Conservation (phyloP, 2,797 vertebrate species). For the Lithobates sylvaticus region DNA sequence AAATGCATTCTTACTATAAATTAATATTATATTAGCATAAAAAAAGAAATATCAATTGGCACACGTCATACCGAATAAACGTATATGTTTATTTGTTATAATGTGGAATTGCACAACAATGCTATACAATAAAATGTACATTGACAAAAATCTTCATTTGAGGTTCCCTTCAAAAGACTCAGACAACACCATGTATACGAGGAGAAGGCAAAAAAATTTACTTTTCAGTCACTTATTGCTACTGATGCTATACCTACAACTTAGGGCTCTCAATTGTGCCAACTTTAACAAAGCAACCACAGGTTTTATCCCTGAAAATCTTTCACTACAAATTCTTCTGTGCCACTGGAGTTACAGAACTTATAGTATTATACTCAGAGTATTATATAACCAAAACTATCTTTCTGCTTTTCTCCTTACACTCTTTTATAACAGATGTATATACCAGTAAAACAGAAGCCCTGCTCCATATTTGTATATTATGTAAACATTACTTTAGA, state of each 20-base stretch:
- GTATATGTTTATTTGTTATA: slow-evolving; percentile 32
- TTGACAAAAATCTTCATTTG: slow-evolving; percentile 8
- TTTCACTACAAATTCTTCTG: neutral
- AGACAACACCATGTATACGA: neutral
- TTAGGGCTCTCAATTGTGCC: no score
- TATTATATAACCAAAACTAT: neutral
- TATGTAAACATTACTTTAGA: neutral
- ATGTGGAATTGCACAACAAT: slow-evolving; percentile 7
- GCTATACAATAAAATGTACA: slow-evolving; percentile 3
- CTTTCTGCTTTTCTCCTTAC: neutral
- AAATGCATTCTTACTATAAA: no score
- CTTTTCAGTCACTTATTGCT: slow-evolving; percentile 44
- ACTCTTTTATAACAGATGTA: neutral
- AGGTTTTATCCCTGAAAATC: neutral
- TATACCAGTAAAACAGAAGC: neutral
- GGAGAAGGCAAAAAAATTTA: neutral
- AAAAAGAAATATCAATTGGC: no score
- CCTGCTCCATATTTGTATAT: neutral
- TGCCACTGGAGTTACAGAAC: no score
- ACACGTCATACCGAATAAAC: slow-evolving; percentile 26
- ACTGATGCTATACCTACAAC: slow-evolving; percentile 18
- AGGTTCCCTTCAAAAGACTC: slow-evolving; percentile 30
- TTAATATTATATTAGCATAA: no score
- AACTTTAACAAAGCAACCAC: neutral
- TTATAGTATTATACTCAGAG: no score